These are phyloP conservation scores for Hormiphora californensis DNA, from an alignment of 37 sponge, comb jelly and placozoan genomes.

Conservation along the genomic window DNA sequence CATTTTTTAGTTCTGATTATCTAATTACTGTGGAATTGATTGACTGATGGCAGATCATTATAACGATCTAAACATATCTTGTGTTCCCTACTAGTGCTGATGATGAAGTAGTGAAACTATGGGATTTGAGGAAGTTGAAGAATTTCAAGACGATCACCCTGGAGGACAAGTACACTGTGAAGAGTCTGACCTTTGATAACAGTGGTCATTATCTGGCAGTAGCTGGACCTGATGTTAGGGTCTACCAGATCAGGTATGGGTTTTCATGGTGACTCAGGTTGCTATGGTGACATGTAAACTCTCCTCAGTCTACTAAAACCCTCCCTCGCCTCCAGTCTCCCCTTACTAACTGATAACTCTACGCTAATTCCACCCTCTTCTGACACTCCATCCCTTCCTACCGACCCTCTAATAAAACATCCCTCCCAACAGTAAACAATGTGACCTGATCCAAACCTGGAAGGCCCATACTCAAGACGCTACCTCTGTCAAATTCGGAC, in stretches of 20 bases:
- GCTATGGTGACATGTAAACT: background rate
- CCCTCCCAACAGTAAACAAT: conserved; percentile 27
- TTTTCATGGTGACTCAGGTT: background rate
- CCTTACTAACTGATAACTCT: background rate
- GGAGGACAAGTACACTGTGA: conserved; percentile 76
- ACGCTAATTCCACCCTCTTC: background rate
- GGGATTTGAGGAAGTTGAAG: conserved; percentile 97
- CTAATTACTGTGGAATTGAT: no score
- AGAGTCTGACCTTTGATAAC: conserved; percentile 79
- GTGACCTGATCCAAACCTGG: conserved; percentile 13
- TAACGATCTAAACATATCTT: no score
- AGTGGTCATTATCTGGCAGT: conserved; percentile 92
- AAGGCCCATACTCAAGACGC: conserved; percentile 77
- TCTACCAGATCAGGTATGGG: conserved; percentile 6
- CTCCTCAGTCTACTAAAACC: background rate
- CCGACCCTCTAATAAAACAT: no score
- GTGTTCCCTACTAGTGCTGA: conserved; percentile 82
- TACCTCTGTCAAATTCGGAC: conserved; percentile 83
- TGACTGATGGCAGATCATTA: no score
- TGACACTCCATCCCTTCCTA: background rate
- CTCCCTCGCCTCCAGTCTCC: background rate
- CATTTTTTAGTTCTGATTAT: no score
- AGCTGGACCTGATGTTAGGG: conserved; percentile 86
- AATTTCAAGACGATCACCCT: conserved; percentile 92
- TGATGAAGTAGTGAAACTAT: conserved; percentile 85